Percentiles rank a stretch among this genome's conserved stretches.
These are phyloP conservation scores for Oligia latruncula DNA, from an alignment of 2,888 invertebrate species.

Conservation along the genomic window DNA sequence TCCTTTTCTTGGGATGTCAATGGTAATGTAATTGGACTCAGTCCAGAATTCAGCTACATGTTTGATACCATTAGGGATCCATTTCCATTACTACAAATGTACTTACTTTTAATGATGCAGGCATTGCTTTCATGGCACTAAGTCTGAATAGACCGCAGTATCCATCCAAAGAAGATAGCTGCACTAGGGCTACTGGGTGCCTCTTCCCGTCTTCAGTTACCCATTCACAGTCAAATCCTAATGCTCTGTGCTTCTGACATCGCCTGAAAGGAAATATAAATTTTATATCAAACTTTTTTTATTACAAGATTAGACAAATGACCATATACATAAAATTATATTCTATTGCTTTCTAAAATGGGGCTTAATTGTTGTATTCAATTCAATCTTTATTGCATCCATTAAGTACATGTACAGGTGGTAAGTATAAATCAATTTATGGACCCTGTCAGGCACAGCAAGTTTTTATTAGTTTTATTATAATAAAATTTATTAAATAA, in stretches of 20 bases:
- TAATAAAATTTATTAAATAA: no score
- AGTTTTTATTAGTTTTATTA: no score
- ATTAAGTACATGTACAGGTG: no score
- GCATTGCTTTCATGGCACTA: conserved; percentile 90
- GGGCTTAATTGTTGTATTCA: background rate
- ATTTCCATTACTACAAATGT: background rate
- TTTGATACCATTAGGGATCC: no score
- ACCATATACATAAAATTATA: background rate
- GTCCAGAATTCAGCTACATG: no score
- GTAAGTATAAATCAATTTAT: no score
- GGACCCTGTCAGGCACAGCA: no score
- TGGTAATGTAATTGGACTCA: no score
- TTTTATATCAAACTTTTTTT: background rate
- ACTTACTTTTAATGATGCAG: conserved; percentile 90
- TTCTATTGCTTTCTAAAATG: background rate
- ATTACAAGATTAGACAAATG: background rate
- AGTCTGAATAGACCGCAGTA: conserved; percentile 93
- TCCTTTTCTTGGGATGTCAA: no score
- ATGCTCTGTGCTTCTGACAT: conserved; percentile 83
- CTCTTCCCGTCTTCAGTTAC: conserved; percentile 90
- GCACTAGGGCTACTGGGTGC: conserved; percentile 92
- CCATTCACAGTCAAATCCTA: conserved; percentile 96
- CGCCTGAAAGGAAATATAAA: conserved; percentile 70
- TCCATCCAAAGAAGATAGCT: conserved; percentile 93
- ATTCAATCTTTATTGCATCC: no score